Evolutionary conservation across 2,113 vertebrate species (phyloP), one percentile per base, ranked within the genome.

Genomic region (Telmatochromis sp.): DNA sequence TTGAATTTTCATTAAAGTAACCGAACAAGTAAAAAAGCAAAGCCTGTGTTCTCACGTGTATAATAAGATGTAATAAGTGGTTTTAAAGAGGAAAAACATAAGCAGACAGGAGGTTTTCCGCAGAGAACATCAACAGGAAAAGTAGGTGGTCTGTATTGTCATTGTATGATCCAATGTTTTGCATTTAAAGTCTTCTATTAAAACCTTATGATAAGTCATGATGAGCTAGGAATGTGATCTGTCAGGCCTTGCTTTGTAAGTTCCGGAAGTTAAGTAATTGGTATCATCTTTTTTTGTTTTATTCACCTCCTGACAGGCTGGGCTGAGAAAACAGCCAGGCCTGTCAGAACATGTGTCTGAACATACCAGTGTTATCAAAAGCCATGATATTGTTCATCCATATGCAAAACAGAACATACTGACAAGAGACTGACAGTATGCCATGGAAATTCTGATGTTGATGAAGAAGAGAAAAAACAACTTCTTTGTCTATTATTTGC

Each of bases 1-100:
- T 23, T 42, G 35, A 70, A 42, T 15, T 70, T 15, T 70, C 37
- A 26, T 42, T 13, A 42, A 42, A 70, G 65, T 42, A 42, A 23
- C n/a, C 0, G 7, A 26, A 45, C 2, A 45, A 26, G 8, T 15
- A 65, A 65, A 37, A 42, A 42, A 73, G 0, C 65, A 23, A 42
- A 73, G 21, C 65, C 35, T 21, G 19, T 68, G 60, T 37, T 3
- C 19, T 68, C n/a, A 70, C 1, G 0, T 45, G 65, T 42, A 0
- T 70, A 70, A 40, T 70, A 42, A 15, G n/a, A 21, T n/a, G 19
- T 37, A 40, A 40, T 68, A 68, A 68, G 63, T 13, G 63, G 60
- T 37, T 65, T 65, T 37, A 37, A 70, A 70, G 63, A 14, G 63
- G n/a, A 40, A 70, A 40, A 70, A 23, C 65, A 23, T 14, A 23